A percentile compares a stretch with the other conserved stretches of the same genome.
These are phyloP conservation scores for Pygmarrhopalites habei DNA, from an alignment of 1,140 invertebrate genomes.

Conservation along the genomic window DNA sequence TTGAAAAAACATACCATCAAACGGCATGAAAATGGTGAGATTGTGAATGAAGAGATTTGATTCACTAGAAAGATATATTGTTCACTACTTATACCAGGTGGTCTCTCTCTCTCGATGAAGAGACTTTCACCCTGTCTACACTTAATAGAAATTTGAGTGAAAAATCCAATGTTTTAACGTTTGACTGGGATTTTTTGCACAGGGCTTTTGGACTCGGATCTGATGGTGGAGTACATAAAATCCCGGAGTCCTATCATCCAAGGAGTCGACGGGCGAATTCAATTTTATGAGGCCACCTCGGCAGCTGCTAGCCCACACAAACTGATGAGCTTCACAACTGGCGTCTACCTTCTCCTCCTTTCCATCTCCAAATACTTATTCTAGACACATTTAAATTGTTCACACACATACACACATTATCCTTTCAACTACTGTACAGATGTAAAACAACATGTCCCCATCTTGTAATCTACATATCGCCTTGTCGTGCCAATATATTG, in stretches of 20 bases:
- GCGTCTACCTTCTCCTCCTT: not conserved
- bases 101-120: too few species aligned
- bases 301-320: not conserved
- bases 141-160: too few species aligned
- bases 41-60: not conserved
- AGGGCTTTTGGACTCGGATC: constrained; percentile 45
- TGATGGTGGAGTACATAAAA: constrained; percentile 42
- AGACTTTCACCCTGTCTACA: too few species aligned
- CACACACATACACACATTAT: not conserved
- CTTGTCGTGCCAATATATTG: not conserved
- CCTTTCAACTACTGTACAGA: not conserved
- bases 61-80: not conserved
- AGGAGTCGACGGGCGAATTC: constrained; percentile 43
- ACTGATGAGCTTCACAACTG: not conserved
- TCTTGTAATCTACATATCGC: not conserved
- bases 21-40: constrained; percentile 38
- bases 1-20: constrained; percentile 42
- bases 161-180: too few species aligned
- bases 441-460: not conserved
- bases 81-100: too few species aligned
- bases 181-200: constrained; percentile 27
- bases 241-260: constrained; percentile 40
- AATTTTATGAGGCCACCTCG: constrained; percentile 18
- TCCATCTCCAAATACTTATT: constrained; percentile 1
- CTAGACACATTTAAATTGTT: too few species aligned